These are phyloP conservation scores for Hyposoter dolosus DNA, from an alignment of 2,888 invertebrate species.

Conservation along the genomic window DNA sequence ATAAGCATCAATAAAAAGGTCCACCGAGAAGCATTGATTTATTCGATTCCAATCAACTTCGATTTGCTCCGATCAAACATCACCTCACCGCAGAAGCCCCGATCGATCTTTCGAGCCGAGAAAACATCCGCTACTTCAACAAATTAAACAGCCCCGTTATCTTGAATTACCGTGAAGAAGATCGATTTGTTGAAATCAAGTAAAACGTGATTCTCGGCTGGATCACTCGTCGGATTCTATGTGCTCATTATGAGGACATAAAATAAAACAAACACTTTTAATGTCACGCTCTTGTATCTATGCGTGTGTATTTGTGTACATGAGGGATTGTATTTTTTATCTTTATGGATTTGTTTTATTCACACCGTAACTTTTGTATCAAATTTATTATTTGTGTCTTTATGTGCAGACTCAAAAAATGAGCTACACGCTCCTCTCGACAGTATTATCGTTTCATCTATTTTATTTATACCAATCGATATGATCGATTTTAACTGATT, in stretches of 20 bases:
- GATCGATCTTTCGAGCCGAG: background rate
- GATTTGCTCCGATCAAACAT: background rate
- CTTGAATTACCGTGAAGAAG: background rate
- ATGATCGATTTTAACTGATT: conserved; percentile 46
- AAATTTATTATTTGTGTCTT: conserved; percentile 25
- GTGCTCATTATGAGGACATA: conserved; percentile 42
- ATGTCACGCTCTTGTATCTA: background rate
- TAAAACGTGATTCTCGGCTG: conserved; percentile 19
- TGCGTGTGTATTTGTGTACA: background rate
- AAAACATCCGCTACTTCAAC: background rate
- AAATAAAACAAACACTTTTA: conserved; percentile 17
- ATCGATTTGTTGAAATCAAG: conserved; percentile 15
- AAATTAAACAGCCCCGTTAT: background rate
- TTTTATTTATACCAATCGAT: conserved; percentile 27
- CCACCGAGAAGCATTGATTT: conserved; percentile 32
- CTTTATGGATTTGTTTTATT: conserved; percentile 7
- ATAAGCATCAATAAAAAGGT: conserved; percentile 47
- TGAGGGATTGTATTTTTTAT: conserved; percentile 2
- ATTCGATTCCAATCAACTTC: conserved; percentile 9
- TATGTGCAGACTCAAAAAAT: conserved; percentile 29
- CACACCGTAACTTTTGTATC: conserved; percentile 34
- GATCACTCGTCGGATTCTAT: conserved; percentile 45
- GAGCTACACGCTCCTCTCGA: background rate
- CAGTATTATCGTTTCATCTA: conserved; percentile 31
- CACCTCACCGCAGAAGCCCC: background rate